Conservation (phyloP, 1,140 invertebrate species). For the Pteromalus puparum region DNA sequence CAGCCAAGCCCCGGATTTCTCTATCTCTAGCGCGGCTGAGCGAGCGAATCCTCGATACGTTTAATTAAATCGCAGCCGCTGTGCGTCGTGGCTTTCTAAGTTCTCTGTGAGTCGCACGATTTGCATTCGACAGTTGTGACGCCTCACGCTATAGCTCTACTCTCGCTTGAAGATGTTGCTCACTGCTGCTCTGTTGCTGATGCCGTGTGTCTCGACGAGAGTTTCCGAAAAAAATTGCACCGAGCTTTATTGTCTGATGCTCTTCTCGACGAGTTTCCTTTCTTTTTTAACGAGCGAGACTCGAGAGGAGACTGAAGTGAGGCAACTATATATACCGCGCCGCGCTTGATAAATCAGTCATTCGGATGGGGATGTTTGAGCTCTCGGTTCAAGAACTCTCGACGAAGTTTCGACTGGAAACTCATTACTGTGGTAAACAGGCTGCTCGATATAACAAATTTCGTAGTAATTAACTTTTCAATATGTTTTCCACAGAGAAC, state of each 20-base stretch:
- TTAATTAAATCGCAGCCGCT: conserved; percentile 23
- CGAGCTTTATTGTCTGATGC: too few relatives aligned
- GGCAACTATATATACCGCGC: too few relatives aligned
- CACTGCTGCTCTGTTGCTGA: background rate
- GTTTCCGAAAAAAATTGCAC: background rate
- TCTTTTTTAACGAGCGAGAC: too few relatives aligned
- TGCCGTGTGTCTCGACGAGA: too few relatives aligned
- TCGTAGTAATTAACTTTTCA: background rate
- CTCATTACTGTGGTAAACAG: background rate
- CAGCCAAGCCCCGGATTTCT: background rate
- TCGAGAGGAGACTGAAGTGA: too few relatives aligned
- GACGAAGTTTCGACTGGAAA: background rate
- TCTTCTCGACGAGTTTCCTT: too few relatives aligned
- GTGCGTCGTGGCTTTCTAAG: background rate
- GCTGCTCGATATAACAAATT: background rate
- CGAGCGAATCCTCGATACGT: background rate
- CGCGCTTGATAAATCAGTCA: background rate
- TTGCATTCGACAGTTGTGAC: conserved; percentile 29
- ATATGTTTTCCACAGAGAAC: background rate
- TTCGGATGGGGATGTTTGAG: background rate
- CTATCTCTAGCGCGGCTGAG: background rate
- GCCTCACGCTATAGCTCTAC: background rate
- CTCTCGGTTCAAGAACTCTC: background rate
- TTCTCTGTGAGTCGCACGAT: background rate
- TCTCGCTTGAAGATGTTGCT: background rate